Conservation (phyloP, 2,888 invertebrate genomes). For the Abrostola triplasia region DNA sequence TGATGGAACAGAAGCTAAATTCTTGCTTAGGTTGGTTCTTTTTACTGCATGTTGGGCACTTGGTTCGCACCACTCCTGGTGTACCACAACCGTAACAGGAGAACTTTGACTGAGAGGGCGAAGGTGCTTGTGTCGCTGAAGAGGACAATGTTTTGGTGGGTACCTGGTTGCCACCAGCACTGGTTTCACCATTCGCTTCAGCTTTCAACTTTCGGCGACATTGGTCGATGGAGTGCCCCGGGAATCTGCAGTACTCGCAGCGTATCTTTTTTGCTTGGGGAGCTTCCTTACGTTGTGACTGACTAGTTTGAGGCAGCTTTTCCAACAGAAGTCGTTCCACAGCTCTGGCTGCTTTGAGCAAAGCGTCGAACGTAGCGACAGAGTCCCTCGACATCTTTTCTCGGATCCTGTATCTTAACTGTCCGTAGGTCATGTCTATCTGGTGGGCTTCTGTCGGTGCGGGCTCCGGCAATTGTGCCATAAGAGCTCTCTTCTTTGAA, state of each 20-base stretch:
- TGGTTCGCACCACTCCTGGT: constrained; percentile 17
- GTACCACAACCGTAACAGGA: constrained; percentile 14
- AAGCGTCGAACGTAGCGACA: constrained; percentile 14
- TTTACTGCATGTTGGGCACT: constrained; percentile 24
- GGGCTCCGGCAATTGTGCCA: constrained; percentile 20
- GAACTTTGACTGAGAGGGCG: constrained; percentile 11
- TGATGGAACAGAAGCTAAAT: constrained; percentile 27
- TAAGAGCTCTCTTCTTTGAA: neutral
- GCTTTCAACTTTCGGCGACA: constrained; percentile 15
- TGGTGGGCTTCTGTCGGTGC: constrained; percentile 13
- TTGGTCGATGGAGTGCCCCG: constrained; percentile 11
- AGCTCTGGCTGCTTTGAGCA: constrained; percentile 14
- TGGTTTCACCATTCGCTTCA: constrained; percentile 12
- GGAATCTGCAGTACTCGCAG: constrained; percentile 8
- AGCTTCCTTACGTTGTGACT: neutral
- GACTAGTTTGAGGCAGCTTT: neutral
- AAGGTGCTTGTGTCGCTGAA: constrained; percentile 17
- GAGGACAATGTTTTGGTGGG: neutral
- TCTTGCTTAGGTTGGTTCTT: constrained; percentile 4
- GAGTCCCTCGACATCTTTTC: constrained; percentile 14
- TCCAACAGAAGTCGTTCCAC: constrained; percentile 15
- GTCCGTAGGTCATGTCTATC: constrained; percentile 23
- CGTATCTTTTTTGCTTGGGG: constrained; percentile 6
- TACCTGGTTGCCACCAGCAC: constrained; percentile 2
- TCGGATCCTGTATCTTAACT: constrained; percentile 14